phyloP scores from a whole-genome alignment of 2,888 invertebrate species.

The Hypomecis atomaria region DNA sequence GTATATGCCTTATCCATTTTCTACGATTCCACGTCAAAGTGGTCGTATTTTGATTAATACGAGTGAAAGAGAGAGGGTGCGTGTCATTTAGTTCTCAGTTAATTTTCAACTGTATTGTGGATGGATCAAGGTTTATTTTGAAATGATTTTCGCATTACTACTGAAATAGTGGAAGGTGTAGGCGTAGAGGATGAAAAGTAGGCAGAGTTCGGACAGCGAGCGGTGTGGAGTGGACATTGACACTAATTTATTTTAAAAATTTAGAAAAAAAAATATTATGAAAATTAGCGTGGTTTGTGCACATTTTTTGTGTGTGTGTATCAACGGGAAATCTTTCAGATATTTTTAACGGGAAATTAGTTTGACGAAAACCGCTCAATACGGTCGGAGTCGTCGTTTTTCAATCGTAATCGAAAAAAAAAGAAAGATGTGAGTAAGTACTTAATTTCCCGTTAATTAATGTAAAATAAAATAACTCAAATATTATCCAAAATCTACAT shows the following conservation, averaged over 20 bases:
- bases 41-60: conserved; percentile 84
- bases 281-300: too few relatives aligned
- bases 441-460: too few relatives aligned
- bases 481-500: too few relatives aligned
- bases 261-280: too few relatives aligned
- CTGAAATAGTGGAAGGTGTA: conserved; percentile 81
- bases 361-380: too few relatives aligned
- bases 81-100: conserved; percentile 46
- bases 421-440: too few relatives aligned
- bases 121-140: conserved; percentile 63
- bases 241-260: conserved; percentile 43
- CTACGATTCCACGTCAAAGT: conserved; percentile 83
- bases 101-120: conserved; percentile 58
- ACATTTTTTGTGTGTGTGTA: too few relatives aligned
- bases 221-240: conserved; percentile 72
- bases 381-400: too few relatives aligned
- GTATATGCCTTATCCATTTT: conserved; percentile 78
- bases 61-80: conserved; percentile 80
- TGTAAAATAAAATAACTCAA: too few relatives aligned
- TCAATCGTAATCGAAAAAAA: too few relatives aligned
- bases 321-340: too few relatives aligned
- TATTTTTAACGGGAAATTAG: too few relatives aligned
- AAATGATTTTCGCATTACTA: conserved; percentile 62
- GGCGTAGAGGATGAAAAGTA: conserved; percentile 84
- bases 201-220: conserved; percentile 76